Evolutionary conservation across 2,113 vertebrate species (phyloP).

Genomic region (Hucho hucho): DNA sequence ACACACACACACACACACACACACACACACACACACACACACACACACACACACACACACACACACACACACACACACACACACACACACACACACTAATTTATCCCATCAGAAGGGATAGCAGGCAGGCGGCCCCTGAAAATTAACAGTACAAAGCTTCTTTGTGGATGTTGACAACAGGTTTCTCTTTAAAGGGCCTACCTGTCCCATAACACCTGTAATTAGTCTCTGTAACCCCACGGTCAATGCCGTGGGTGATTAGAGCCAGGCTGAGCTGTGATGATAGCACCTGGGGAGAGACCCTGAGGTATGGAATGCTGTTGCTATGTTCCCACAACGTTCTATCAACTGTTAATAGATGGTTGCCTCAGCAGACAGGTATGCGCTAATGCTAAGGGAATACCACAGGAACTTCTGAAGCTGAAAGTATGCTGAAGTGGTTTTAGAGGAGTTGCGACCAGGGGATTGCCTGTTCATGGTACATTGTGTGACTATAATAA

Average conservation of each 20-base stretch:
- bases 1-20: too few species aligned
- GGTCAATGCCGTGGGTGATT: conserved; percentile 44
- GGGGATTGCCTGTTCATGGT: too few species aligned
- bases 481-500: too few species aligned
- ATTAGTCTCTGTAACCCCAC: conserved; percentile 57
- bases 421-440: not conserved
- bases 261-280: conserved; percentile 46
- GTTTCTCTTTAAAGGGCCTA: conserved; percentile 36
- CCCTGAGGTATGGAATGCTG: conserved; percentile 22
- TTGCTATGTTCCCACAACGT: not conserved
- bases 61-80: not conserved
- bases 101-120: not conserved
- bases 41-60: too few species aligned
- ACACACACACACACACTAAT: not conserved
- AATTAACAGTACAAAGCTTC: conserved; percentile 34
- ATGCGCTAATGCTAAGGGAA: not conserved
- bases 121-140: too few species aligned
- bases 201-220: conserved; percentile 60
- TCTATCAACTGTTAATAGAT: not conserved
- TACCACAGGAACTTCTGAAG: too few species aligned
- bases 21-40: too few species aligned
- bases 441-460: not conserved
- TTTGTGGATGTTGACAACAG: conserved; percentile 41
- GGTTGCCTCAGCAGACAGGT: not conserved
- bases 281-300: conserved; percentile 47